phyloP scores from a whole-genome alignment of 2,113 vertebrate species.

The Mola mola region DNA sequence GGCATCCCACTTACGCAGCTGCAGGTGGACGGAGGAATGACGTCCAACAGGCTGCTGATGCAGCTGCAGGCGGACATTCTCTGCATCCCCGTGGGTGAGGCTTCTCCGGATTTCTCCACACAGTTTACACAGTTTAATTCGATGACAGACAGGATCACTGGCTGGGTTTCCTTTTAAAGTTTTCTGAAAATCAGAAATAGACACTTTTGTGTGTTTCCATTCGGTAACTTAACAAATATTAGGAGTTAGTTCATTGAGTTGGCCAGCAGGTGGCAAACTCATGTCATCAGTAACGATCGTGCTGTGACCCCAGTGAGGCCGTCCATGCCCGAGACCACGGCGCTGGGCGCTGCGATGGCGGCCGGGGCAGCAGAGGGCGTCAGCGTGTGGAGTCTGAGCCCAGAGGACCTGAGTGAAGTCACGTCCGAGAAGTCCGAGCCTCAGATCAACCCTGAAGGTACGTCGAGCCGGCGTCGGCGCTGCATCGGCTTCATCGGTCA shows the following conservation, averaged over 20 bases:
- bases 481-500: not conserved
- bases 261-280: too few relatives aligned
- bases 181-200: too few relatives aligned
- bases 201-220: too few relatives aligned
- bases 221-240: too few relatives aligned
- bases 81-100: conserved; percentile 93
- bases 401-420: conserved; percentile 88
- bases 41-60: conserved; percentile 91
- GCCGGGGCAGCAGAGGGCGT: conserved; percentile 93
- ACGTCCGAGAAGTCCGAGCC: conserved; percentile 92
- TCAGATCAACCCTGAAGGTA: conserved; percentile 93
- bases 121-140: too few relatives aligned
- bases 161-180: too few relatives aligned
- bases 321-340: conserved; percentile 95
- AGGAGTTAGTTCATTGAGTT: too few relatives aligned
- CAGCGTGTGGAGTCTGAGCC: conserved; percentile 90
- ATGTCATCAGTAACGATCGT: too few relatives aligned
- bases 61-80: conserved; percentile 95
- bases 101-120: not conserved
- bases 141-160: too few relatives aligned
- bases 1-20: conserved; percentile 90
- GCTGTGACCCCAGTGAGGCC: conserved; percentile 85
- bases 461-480: not conserved
- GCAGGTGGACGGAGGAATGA: conserved; percentile 96
- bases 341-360: conserved; percentile 94